Evolutionary conservation across 2,113 vertebrate species (phyloP).

Genomic region (Seriola aureovittata): DNA sequence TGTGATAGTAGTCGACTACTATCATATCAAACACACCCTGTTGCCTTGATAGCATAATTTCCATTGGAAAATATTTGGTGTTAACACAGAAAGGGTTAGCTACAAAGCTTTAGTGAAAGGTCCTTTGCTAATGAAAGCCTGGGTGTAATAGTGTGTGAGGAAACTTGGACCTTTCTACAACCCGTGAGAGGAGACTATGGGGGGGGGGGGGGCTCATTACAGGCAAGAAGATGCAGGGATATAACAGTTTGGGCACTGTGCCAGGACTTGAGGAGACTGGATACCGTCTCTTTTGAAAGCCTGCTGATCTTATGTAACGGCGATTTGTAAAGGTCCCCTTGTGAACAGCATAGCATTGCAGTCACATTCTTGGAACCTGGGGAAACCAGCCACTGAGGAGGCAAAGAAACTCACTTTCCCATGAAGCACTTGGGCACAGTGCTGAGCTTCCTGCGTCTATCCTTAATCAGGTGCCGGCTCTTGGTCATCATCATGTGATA

Average conservation of each 20-base stretch:
- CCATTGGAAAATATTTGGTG: too few species aligned
- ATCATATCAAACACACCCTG: too few species aligned
- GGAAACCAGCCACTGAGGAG: slow-evolving; percentile 15
- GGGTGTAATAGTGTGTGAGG: slow-evolving; percentile 29
- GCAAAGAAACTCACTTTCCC: slow-evolving; percentile 93
- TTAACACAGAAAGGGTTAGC: slow-evolving; percentile 46
- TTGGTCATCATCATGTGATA: slow-evolving; percentile 99
- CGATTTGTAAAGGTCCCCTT: slow-evolving; percentile 62
- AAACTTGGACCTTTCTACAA: slow-evolving; percentile 44
- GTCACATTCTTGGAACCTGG: slow-evolving; percentile 49
- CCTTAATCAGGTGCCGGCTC: slow-evolving; percentile 95
- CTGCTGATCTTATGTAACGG: slow-evolving; percentile 62
- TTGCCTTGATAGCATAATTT: too few species aligned
- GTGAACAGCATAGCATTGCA: slow-evolving; percentile 52
- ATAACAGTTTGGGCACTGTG: slow-evolving; percentile 59
- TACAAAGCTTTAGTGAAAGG: slow-evolving; percentile 64
- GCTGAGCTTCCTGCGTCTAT: slow-evolving; percentile 96
- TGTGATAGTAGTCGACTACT: not conserved
- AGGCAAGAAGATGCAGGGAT: slow-evolving; percentile 56
- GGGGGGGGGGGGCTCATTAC: slow-evolving; percentile 57
- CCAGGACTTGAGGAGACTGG: slow-evolving; percentile 61
- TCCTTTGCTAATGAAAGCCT: not conserved
- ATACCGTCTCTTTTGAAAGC: slow-evolving; percentile 61
- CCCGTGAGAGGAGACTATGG: slow-evolving; percentile 42
- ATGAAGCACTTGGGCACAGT: slow-evolving; percentile 98